These are phyloP conservation scores for Rutpela maculata DNA, from an alignment of 2,888 invertebrate species.

Conservation along the genomic window DNA sequence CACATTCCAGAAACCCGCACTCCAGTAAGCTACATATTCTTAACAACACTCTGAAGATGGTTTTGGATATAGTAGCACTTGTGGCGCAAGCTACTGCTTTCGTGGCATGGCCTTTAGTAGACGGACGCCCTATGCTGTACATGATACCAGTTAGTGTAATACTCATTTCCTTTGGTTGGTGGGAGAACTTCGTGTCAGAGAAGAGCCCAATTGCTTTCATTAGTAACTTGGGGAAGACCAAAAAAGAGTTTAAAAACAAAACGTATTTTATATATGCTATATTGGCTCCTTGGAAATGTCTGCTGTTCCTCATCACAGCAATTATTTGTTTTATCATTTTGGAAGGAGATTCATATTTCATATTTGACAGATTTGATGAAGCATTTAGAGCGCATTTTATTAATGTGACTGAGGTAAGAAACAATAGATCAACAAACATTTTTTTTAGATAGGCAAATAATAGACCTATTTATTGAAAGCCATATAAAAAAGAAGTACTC, in stretches of 20 bases:
- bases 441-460: too few relatives aligned
- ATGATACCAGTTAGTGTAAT: conserved; percentile 79
- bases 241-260: conserved; percentile 66
- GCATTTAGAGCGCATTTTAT: conserved; percentile 77
- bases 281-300: conserved; percentile 85
- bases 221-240: conserved; percentile 71
- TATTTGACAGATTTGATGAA: conserved; percentile 74
- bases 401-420: conserved; percentile 75
- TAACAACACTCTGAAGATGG: conserved; percentile 68
- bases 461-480: too few relatives aligned
- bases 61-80: conserved; percentile 79
- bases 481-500: too few relatives aligned
- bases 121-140: conserved; percentile 76
- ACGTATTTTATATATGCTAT: conserved; percentile 85
- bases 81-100: conserved; percentile 81
- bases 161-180: conserved; percentile 86
- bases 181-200: conserved; percentile 85
- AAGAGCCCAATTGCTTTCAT: conserved; percentile 60
- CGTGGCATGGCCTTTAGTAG: conserved; percentile 81
- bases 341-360: conserved; percentile 73
- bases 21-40: conserved; percentile 39
- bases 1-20: neutral
- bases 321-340: conserved; percentile 77
- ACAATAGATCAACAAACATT: neutral
- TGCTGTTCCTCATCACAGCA: conserved; percentile 81